Percentiles rank a stretch among this genome's conserved stretches.
Conservation (phyloP, 2,888 invertebrate species). For the Eupithecia exiguata region DNA sequence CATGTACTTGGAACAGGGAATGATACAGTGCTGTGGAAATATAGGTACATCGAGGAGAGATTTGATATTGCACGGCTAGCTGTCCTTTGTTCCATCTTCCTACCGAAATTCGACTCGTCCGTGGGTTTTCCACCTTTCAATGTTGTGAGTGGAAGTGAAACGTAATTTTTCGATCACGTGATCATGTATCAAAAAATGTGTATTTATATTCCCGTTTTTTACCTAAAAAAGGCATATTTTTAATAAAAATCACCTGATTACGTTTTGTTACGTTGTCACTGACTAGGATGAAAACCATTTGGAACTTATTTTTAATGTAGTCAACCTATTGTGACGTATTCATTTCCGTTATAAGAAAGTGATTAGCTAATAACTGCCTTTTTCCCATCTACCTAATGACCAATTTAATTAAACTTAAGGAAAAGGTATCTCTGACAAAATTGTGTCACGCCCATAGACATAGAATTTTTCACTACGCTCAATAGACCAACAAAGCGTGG, state of each 20-base stretch:
- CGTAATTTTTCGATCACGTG: too few species aligned
- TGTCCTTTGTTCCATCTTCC: not conserved
- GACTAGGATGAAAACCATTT: too few species aligned
- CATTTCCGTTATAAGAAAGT: not conserved
- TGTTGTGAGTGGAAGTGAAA: not conserved
- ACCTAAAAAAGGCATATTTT: too few species aligned
- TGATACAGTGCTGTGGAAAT: not conserved
- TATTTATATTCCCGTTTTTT: too few species aligned
- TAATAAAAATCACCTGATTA: too few species aligned
- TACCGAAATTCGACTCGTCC: not conserved
- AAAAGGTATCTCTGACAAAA: constrained; percentile 53
- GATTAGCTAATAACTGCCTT: constrained; percentile 7
- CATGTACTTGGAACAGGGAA: not conserved
- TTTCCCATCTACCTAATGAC: constrained; percentile 33
- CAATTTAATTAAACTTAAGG: constrained; percentile 47
- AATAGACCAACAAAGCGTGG: too few species aligned
- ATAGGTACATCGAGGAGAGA: not conserved
- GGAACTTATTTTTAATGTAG: too few species aligned
- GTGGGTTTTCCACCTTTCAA: not conserved
- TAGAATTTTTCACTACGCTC: too few species aligned
- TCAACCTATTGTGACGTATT: not conserved
- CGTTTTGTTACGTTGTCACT: too few species aligned
- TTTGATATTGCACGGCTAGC: not conserved
- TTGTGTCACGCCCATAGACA: too few species aligned
- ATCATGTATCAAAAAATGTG: too few species aligned